Evolutionary conservation across 2,113 vertebrate species (phyloP).

Genomic region (Terrapene triunguis): DNA sequence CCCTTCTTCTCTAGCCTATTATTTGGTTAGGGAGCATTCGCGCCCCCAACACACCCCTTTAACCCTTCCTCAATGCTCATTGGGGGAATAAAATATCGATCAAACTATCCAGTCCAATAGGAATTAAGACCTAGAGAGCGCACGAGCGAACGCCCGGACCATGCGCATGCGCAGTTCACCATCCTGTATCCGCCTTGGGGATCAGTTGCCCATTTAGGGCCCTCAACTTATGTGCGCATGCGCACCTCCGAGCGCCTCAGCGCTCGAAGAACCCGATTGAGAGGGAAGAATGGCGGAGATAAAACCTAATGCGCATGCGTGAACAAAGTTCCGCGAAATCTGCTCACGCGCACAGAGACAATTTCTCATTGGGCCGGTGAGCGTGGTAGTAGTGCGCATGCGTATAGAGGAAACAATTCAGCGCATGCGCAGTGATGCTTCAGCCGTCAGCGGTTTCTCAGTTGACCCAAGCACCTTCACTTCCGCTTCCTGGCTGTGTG

Average conservation of each 20-base stretch:
- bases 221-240: not conserved
- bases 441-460: conserved; percentile 3
- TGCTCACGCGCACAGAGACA: not conserved
- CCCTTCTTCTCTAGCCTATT: not conserved
- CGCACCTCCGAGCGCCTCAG: not conserved
- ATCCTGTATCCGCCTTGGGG: accelerated
- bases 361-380: too few species aligned
- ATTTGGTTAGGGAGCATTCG: not conserved
- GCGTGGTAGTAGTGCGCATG: not conserved
- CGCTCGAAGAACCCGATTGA: not conserved
- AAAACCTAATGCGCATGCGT: not conserved
- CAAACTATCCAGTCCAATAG: not conserved
- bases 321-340: too few species aligned
- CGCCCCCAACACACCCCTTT: not conserved
- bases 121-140: not conserved
- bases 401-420: not conserved
- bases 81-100: not conserved
- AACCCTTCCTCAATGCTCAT: not conserved
- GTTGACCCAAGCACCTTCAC: not conserved
- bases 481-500: not conserved
- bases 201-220: not conserved
- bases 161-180: not conserved
- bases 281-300: not conserved
- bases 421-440: not conserved
- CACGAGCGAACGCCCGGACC: not conserved